Percentiles rank a stretch among this genome's conserved stretches.
Evolutionary conservation across 92 coral and sea anemone species (phyloP).

Genomic region (Pocillopora grandis): DNA sequence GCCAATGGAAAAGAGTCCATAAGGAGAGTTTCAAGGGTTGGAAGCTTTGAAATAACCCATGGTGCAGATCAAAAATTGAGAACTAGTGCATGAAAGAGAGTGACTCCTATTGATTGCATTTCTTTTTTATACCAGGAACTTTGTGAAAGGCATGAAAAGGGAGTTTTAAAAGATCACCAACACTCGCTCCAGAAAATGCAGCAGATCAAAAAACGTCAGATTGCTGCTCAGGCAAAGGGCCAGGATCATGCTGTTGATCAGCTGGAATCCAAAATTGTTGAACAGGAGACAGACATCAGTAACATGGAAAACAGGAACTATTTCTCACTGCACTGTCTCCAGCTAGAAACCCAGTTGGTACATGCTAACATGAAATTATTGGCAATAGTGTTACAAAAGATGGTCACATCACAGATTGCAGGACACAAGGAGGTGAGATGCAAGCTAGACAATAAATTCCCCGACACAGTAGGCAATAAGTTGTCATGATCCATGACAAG

Average conservation of each 20-base stretch:
- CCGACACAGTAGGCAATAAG: no score
- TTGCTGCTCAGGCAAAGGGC: conserved; percentile 95
- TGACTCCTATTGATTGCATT: not conserved
- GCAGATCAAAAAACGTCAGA: conserved; percentile 96
- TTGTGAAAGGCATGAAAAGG: conserved; percentile 96
- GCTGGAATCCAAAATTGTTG: conserved; percentile 91
- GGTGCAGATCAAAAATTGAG: no score
- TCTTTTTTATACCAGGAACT: conserved; percentile 61
- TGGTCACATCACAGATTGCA: conserved; percentile 80
- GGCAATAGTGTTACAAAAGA: conserved; percentile 76
- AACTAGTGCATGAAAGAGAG: not conserved
- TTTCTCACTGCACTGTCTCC: conserved; percentile 94
- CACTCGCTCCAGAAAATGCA: conserved; percentile 97
- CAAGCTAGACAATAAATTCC: not conserved
- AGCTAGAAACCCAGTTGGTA: conserved; percentile 91
- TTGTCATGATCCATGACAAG: no score
- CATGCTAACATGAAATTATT: conserved; percentile 93
- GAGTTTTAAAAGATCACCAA: conserved; percentile 97
- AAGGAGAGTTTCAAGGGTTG: no score
- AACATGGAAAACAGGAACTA: conserved; percentile 98
- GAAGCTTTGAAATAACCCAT: no score
- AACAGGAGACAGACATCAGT: conserved; percentile 95
- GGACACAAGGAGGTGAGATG: conserved; percentile 85
- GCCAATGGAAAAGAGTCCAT: no score
- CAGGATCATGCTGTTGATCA: conserved; percentile 92